Conservation (phyloP, 2,888 invertebrate genomes). For the Germaria angustata region DNA sequence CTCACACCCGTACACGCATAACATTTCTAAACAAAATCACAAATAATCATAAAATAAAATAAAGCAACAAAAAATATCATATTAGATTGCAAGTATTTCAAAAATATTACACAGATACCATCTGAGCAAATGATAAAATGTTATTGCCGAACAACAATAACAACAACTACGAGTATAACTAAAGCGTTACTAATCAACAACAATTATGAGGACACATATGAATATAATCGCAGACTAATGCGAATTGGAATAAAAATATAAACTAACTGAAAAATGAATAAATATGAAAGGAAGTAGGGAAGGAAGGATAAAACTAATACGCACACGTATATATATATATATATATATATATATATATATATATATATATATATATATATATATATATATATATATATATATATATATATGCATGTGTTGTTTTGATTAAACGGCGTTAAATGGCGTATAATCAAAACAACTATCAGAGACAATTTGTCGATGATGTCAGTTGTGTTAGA, state of each 20-base stretch:
- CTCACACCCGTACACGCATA: not conserved
- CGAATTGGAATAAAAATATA: slow-evolving; percentile 43
- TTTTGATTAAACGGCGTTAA: slow-evolving; percentile 55
- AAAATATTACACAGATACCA: slow-evolving; percentile 25
- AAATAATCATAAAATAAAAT: slow-evolving; percentile 6
- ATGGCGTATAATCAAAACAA: slow-evolving; percentile 48
- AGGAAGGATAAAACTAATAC: slow-evolving; percentile 17
- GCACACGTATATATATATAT: too few relatives aligned
- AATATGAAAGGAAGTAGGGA: not conserved
- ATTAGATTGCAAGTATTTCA: not conserved
- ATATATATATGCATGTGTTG: not conserved
- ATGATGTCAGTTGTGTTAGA: slow-evolving; percentile 55
- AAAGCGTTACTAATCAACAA: slow-evolving; percentile 61
- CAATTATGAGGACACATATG: slow-evolving; percentile 57
- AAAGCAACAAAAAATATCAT: not conserved
- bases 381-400: too few relatives aligned
- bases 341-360: too few relatives aligned
- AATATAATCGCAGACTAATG: slow-evolving; percentile 62
- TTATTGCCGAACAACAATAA: slow-evolving; percentile 23
- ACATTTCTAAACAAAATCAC: not conserved
- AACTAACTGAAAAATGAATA: not conserved
- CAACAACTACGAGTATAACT: slow-evolving; percentile 24
- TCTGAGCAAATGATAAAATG: slow-evolving; percentile 33
- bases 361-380: too few relatives aligned
- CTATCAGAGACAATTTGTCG: slow-evolving; percentile 47